These are phyloP conservation scores for Malacoraja senta DNA, from an alignment of 2,797 vertebrate genomes.

Conservation along the genomic window DNA sequence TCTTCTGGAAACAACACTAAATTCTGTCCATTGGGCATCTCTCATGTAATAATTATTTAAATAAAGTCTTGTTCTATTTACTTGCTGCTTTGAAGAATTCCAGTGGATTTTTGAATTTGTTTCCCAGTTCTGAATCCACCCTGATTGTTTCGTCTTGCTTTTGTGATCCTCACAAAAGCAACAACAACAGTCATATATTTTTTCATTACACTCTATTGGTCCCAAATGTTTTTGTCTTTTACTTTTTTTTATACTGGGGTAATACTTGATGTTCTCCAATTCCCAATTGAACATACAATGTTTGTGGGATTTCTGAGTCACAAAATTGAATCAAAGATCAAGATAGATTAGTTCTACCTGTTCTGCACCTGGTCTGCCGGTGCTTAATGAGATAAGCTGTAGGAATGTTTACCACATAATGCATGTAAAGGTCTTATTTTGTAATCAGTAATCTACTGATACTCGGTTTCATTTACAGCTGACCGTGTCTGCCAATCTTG, in stretches of 20 bases:
- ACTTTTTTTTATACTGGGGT: neutral
- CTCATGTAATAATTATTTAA: neutral
- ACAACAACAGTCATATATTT: too few species aligned
- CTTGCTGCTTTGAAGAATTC: neutral
- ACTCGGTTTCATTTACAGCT: neutral
- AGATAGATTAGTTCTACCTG: neutral
- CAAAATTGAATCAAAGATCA: neutral
- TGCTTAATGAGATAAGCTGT: neutral
- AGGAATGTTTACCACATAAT: neutral
- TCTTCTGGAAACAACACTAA: conserved; percentile 5
- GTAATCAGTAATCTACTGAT: neutral
- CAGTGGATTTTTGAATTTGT: neutral
- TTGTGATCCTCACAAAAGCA: neutral
- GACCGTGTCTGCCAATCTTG: neutral
- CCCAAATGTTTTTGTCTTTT: neutral
- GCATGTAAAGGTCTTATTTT: neutral
- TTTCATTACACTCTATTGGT: too few species aligned
- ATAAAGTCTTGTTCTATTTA: neutral
- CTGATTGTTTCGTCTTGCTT: neutral
- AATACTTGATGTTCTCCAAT: neutral
- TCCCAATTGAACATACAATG: neutral
- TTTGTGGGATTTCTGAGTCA: neutral
- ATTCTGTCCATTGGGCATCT: neutral
- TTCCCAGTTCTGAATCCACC: neutral
- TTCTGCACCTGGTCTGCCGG: neutral